Conservation (phyloP, 2,113 vertebrate genomes). For the Sorex araneus region DNA sequence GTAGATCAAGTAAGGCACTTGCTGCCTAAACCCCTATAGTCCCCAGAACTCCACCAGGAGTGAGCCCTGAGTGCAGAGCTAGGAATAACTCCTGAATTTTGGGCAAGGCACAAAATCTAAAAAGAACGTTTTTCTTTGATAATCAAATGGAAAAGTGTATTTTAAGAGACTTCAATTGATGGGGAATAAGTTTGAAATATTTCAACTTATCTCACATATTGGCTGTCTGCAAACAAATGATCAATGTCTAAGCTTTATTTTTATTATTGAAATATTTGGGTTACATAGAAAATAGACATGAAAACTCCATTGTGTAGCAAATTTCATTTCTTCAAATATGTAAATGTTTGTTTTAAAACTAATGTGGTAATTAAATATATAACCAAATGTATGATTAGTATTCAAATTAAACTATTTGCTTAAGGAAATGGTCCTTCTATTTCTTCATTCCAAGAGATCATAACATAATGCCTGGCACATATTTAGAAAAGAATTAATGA, state of each 20-base stretch:
- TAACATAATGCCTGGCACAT: background rate
- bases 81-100: too few species aligned
- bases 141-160: background rate
- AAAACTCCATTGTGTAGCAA: background rate
- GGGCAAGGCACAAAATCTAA: too few species aligned
- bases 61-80: too few species aligned
- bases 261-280: constrained; percentile 3
- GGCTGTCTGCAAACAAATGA: background rate
- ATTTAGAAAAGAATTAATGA: background rate
- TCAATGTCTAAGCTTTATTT: background rate
- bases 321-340: background rate
- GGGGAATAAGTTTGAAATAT: background rate
- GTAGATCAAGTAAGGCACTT: background rate
- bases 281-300: background rate
- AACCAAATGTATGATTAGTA: background rate
- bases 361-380: background rate
- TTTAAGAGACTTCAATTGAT: background rate
- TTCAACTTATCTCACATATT: background rate
- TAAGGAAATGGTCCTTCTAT: background rate
- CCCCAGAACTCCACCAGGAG: too few species aligned
- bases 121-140: too few species aligned
- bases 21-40: too few species aligned
- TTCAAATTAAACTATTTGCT: background rate
- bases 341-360: constrained; percentile 40
- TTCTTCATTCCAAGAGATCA: background rate